Percentiles rank a stretch among this genome's conserved stretches.
These are phyloP conservation scores for Heliconius nattereri DNA, from an alignment of 1,140 invertebrate genomes.

Conservation along the genomic window DNA sequence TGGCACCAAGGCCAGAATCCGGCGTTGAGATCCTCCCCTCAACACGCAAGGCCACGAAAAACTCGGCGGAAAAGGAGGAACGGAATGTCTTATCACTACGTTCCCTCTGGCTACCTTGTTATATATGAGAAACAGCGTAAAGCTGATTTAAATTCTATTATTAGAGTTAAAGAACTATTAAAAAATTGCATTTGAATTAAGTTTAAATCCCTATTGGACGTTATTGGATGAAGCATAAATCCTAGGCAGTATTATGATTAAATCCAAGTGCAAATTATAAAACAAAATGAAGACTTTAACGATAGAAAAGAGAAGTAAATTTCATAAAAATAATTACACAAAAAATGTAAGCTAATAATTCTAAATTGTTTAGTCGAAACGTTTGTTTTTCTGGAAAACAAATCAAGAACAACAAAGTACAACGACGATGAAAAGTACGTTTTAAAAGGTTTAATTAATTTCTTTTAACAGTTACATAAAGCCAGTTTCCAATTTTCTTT, in stretches of 20 bases:
- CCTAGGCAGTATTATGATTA: background rate
- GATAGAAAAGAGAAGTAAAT: too few species aligned
- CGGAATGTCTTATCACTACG: too few species aligned
- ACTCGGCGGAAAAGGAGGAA: too few species aligned
- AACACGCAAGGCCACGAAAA: too few species aligned
- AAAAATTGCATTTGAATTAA: background rate
- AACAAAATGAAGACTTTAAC: background rate
- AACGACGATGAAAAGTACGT: background rate
- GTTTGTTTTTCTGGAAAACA: background rate
- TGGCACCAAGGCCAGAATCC: too few species aligned
- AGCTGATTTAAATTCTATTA: background rate
- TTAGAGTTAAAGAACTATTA: slow-evolving; percentile 6
- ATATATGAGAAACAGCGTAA: too few species aligned
- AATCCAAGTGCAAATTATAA: background rate
- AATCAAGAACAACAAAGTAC: too few species aligned
- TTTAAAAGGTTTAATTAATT: too few species aligned
- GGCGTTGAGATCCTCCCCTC: too few species aligned
- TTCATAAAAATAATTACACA: too few species aligned
- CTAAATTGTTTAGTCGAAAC: background rate
- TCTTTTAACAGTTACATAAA: background rate
- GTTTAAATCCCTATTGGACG: background rate
- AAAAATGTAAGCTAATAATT: too few species aligned
- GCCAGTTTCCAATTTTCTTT: background rate
- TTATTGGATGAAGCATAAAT: background rate
- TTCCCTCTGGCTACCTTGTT: too few species aligned